A percentile compares a stretch with the other conserved stretches of the same genome.
Evolutionary conservation across 2,888 invertebrate genomes (phyloP).

Genomic region (Leucophenga montana): DNA sequence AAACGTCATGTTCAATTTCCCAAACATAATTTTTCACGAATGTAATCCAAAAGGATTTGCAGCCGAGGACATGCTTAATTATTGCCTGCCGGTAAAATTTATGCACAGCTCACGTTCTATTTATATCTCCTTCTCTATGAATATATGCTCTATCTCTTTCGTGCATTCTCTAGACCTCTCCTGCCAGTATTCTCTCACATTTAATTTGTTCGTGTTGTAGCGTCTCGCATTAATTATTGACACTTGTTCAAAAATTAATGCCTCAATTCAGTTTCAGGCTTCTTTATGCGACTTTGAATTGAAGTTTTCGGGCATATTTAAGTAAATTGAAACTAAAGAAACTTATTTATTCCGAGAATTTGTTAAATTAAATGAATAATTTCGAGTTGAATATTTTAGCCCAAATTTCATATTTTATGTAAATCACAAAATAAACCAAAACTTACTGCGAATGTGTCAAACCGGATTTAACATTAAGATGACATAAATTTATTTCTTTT

Average conservation of each 20-base stretch:
- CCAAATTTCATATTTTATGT: too few relatives aligned
- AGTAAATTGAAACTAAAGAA: too few relatives aligned
- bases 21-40: conserved; percentile 21
- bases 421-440: too few relatives aligned
- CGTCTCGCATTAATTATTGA: conserved; percentile 50
- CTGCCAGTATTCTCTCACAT: background rate
- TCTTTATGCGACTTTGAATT: too few relatives aligned
- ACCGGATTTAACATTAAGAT: too few relatives aligned
- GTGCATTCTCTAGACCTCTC: background rate
- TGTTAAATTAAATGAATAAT: too few relatives aligned
- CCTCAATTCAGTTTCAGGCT: background rate
- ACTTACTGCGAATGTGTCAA: too few relatives aligned
- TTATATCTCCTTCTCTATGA: background rate
- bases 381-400: too few relatives aligned
- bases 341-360: too few relatives aligned
- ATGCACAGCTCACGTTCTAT: background rate
- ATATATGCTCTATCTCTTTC: background rate
- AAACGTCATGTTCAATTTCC: conserved; percentile 41
- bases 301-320: too few relatives aligned
- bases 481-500: too few relatives aligned
- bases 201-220: conserved; percentile 16
- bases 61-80: conserved; percentile 33
- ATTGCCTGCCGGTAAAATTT: conserved; percentile 27
- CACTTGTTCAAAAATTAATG: conserved; percentile 42
- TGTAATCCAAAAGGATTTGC: conserved; percentile 13